A percentile compares a stretch with the other conserved stretches of the same genome.
Evolutionary conservation across 2,797 vertebrate genomes (phyloP).

Genomic region (Malacoraja senta): DNA sequence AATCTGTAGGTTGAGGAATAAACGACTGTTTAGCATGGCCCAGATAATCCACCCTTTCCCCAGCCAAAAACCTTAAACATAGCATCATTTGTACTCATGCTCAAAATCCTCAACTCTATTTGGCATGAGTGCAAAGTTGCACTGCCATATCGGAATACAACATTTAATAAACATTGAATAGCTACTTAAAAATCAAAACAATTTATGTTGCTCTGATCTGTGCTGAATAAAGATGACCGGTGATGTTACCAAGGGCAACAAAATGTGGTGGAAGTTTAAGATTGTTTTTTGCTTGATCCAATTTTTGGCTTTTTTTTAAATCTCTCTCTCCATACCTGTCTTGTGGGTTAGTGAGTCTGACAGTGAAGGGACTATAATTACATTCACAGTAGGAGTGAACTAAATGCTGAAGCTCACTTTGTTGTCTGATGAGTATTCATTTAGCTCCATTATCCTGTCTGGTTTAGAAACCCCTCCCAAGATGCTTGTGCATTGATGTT

Average conservation of each 20-base stretch:
- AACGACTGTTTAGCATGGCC: not conserved
- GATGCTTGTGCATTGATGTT: not conserved
- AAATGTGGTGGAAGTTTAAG: not conserved
- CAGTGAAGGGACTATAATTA: not conserved
- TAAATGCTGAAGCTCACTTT: constrained; percentile 11
- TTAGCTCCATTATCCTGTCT: constrained; percentile 14
- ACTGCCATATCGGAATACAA: not conserved
- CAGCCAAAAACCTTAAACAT: not conserved
- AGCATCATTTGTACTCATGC: not conserved
- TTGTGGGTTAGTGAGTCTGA: not conserved
- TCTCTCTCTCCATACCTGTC: not conserved
- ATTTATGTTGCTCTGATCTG: not conserved
- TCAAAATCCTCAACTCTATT: not conserved
- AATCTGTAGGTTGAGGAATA: not conserved
- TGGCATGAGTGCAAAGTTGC: not conserved
- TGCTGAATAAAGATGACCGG: not conserved
- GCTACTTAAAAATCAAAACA: too few species aligned
- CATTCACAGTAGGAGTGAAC: not conserved
- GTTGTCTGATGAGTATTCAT: constrained; percentile 24
- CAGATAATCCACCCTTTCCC: not conserved
- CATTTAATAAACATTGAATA: too few species aligned
- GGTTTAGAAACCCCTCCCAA: not conserved
- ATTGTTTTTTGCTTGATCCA: not conserved
- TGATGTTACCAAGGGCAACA: not conserved
- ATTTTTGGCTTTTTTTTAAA: not conserved